Base-by-base conservation (phyloP, 2,888 invertebrate genomes). In the Nomada flava region DNA sequence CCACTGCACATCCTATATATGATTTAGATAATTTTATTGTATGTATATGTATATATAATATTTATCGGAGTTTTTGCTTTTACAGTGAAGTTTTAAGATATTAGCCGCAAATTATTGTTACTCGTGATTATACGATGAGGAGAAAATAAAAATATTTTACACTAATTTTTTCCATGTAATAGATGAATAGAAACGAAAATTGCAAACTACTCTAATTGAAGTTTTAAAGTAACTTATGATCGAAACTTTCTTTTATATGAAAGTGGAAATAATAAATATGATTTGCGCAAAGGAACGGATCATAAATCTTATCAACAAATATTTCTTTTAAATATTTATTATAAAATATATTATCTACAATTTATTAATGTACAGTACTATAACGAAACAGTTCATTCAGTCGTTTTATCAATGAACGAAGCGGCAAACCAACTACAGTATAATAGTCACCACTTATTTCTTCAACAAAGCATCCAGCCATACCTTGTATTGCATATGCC, bases 401-500 rank as follows among this genome's bases (percentile, higher is more conserved):
- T 77, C 89, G 85, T 59, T 89, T 91, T 42, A 89, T 86, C 50
- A 92, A 80, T 47, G 86, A 87, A 90, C 96, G 96, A 2, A 98
- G 91, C 0, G 98, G 98, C 86, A 99, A 94, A 0, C 98, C 98
- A 91, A 98, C 96, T 0, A 98, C 98, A 78, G 97, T 98, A 94
- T 96, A 98, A 94, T 96, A 98, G 91, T 98, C 98, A 1, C 97
- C 98, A 52, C 96, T 95, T 59, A 99, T 96, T 87, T 95, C 95
- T 91, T 97, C 96, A 59, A 98, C 96, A 70, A 99, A 95, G n/a
- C 97, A 96, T 0, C 97, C 97, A 9, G 98, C 98, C 1, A 96
- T 93, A 0, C 97, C 98, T 94, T 98, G 98, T 71, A 98, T 97
- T 1, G 98, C 98, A 93, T 98, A 99, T 0, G 96, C 97, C n/a